These are phyloP conservation scores for Eupeodes corollae DNA, from an alignment of 1,140 invertebrate species.

Conservation along the genomic window DNA sequence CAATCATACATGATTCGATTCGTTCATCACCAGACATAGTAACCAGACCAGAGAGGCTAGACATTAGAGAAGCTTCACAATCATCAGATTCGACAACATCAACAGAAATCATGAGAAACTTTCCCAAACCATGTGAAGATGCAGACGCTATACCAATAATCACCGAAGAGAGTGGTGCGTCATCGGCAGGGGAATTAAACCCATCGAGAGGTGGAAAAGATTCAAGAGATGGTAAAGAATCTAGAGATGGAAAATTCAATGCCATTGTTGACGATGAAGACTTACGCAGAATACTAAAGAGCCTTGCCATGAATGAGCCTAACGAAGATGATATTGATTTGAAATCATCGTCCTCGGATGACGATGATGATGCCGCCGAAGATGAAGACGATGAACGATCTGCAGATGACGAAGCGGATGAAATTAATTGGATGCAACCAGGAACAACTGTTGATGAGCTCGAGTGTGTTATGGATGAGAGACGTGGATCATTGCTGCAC, in stretches of 20 bases:
- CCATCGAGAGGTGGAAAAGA: neutral
- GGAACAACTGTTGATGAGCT: conserved; percentile 27
- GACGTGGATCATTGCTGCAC: conserved; percentile 20
- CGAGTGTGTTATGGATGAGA: conserved; percentile 18
- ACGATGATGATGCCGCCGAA: conserved; percentile 14
- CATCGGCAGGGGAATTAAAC: neutral
- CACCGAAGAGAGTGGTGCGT: neutral
- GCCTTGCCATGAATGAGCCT: too few relatives aligned
- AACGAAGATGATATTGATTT: neutral
- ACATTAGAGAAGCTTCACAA: too few relatives aligned
- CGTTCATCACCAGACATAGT: too few relatives aligned
- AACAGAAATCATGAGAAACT: neutral
- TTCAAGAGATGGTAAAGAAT: neutral
- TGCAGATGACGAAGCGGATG: conserved; percentile 13
- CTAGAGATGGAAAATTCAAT: too few relatives aligned
- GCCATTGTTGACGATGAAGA: too few relatives aligned
- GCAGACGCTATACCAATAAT: conserved; percentile 19
- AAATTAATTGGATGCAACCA: conserved; percentile 31
- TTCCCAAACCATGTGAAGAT: conserved; percentile 26
- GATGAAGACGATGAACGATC: neutral
- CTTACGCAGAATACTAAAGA: too few relatives aligned
- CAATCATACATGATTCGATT: too few relatives aligned
- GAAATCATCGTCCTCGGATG: conserved; percentile 23
- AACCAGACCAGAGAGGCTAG: too few relatives aligned
- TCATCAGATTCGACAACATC: too few relatives aligned